Evolutionary conservation across 2,797 vertebrate genomes (phyloP).

Genomic region (Novumbra hubbsi): DNA sequence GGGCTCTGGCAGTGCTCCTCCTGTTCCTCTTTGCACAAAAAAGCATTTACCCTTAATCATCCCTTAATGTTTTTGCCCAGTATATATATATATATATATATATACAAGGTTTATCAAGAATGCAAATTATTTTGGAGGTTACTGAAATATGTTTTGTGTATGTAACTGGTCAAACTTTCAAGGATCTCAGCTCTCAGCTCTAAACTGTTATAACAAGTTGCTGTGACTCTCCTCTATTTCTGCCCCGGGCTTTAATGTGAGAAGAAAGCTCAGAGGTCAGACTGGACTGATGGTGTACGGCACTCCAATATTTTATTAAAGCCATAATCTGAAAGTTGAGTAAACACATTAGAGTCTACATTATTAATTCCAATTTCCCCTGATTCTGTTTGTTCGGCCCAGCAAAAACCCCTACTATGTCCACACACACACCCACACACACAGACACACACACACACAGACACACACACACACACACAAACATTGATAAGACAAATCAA

Average conservation of each 20-base stretch:
- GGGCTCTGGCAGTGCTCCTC: too few relatives aligned
- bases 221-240: constrained; percentile 33
- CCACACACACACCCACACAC: constrained; percentile 21
- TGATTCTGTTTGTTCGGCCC: constrained; percentile 58
- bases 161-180: background rate
- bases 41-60: too few relatives aligned
- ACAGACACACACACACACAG: constrained; percentile 22
- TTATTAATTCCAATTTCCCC: constrained; percentile 72
- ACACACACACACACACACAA: background rate
- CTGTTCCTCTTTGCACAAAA: too few relatives aligned
- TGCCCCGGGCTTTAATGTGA: constrained; percentile 19
- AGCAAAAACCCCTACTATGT: constrained; percentile 35
- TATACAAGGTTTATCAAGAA: too few relatives aligned
- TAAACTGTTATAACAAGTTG: constrained; percentile 31
- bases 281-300: constrained; percentile 30
- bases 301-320: constrained; percentile 69
- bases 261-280: constrained; percentile 13
- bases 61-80: too few relatives aligned
- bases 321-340: constrained; percentile 60
- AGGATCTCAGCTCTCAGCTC: constrained; percentile 9
- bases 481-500: background rate
- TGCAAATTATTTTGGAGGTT: background rate
- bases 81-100: too few relatives aligned
- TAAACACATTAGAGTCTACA: constrained; percentile 70
- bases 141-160: background rate